These are phyloP conservation scores for Lasioglossum lativentre DNA, from an alignment of 2,888 invertebrate species.

Conservation along the genomic window DNA sequence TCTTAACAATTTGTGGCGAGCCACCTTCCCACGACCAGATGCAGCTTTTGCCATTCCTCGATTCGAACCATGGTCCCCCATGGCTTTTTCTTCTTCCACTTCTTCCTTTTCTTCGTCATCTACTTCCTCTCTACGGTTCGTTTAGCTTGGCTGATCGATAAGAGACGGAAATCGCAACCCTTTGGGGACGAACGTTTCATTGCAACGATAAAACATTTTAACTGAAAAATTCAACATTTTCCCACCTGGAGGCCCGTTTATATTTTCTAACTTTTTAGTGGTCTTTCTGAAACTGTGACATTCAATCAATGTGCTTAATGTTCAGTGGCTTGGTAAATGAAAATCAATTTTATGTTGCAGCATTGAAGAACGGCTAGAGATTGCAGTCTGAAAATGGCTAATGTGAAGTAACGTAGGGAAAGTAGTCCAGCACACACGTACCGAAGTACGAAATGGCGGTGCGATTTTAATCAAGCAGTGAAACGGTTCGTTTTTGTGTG, in stretches of 20 bases:
- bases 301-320: no score
- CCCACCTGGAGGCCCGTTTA: background rate
- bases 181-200: background rate
- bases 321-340: background rate
- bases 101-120: background rate
- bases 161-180: background rate
- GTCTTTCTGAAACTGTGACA: background rate
- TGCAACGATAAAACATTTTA: background rate
- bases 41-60: conserved; percentile 33
- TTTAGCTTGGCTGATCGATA: background rate
- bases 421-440: background rate
- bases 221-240: background rate
- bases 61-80: background rate
- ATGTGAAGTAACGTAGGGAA: background rate
- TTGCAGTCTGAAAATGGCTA: background rate
- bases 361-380: background rate
- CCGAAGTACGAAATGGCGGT: background rate
- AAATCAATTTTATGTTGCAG: background rate
- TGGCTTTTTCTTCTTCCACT: conserved; percentile 7
- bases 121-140: background rate
- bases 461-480: background rate
- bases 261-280: background rate
- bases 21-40: conserved; percentile 61
- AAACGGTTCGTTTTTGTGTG: background rate
- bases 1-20: conserved; percentile 71